phyloP scores from a whole-genome alignment of 2,113 vertebrate species.

The Podarcis cretensis region DNA sequence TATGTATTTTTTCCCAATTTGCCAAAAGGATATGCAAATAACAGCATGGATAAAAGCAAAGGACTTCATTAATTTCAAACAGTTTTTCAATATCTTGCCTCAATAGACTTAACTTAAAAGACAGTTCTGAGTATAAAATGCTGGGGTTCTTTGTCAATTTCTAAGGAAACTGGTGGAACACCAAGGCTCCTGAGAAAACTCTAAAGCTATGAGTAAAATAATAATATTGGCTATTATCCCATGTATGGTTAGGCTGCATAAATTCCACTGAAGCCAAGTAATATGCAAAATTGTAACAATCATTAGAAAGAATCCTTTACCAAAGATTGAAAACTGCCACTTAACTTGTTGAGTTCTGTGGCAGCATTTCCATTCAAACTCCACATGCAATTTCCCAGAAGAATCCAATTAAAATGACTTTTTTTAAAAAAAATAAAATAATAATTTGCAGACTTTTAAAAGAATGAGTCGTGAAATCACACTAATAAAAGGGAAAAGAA shows the following conservation, averaged over 20 bases:
- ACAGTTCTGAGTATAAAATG: neutral
- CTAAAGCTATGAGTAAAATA: neutral
- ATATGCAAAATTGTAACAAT: neutral
- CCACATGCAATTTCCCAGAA: neutral
- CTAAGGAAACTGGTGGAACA: neutral
- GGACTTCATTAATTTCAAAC: conserved; percentile 52
- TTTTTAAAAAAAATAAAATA: neutral
- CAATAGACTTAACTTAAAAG: conserved; percentile 23
- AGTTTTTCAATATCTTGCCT: conserved; percentile 34
- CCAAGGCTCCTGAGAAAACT: neutral
- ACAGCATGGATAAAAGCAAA: conserved; percentile 20
- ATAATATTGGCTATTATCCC: neutral
- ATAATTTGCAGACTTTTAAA: neutral
- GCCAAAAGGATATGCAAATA: conserved; percentile 43
- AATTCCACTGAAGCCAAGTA: neutral
- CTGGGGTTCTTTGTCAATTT: neutral
- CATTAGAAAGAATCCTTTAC: neutral
- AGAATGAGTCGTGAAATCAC: neutral
- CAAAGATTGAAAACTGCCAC: no score
- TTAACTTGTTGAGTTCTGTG: neutral
- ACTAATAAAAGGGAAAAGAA: neutral
- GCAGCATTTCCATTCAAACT: neutral
- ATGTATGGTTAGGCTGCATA: neutral
- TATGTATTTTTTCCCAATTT: conserved; percentile 34
- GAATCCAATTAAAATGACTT: neutral